Conservation (phyloP, 2,888 invertebrate genomes). For the Cyaniris semiargus region DNA sequence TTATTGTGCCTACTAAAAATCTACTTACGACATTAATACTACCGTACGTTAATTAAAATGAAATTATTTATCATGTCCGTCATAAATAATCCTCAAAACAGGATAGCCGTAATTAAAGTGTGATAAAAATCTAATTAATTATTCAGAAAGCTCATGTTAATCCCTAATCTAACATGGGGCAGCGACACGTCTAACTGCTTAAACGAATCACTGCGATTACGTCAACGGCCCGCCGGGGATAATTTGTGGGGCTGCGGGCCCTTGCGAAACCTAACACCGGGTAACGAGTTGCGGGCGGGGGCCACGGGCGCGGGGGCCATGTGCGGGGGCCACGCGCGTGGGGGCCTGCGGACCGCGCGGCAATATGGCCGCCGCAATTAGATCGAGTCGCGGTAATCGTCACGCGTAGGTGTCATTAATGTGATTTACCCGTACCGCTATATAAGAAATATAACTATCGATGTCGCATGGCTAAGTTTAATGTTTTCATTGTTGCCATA, state of each 20-base stretch:
- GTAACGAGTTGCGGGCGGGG: conserved; percentile 39
- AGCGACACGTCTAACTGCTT: conserved; percentile 50
- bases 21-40: not conserved
- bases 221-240: conserved; percentile 59
- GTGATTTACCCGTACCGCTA: not conserved
- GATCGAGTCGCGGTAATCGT: not conserved
- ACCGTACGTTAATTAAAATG: not conserved
- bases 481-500: not conserved
- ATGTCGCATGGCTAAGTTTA: no score
- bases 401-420: conserved; percentile 9
- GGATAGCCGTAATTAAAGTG: conserved; percentile 30
- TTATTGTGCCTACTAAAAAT: not conserved
- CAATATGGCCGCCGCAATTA: conserved; percentile 29
- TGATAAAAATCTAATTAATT: conserved; percentile 39
- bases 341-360: not conserved
- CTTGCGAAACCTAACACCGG: conserved; percentile 60
- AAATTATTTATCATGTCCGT: conserved; percentile 7
- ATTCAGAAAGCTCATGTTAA: conserved; percentile 35
- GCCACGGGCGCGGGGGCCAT: not conserved
- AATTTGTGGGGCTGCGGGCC: conserved; percentile 60
- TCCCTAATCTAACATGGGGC: conserved; percentile 37
- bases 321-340: conserved; percentile 22
- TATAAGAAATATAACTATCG: not conserved
- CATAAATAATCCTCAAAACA: conserved; percentile 16
- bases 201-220: conserved; percentile 71